These are phyloP conservation scores for Olivierus martensii DNA, from an alignment of 1,140 invertebrate genomes.

Conservation along the genomic window DNA sequence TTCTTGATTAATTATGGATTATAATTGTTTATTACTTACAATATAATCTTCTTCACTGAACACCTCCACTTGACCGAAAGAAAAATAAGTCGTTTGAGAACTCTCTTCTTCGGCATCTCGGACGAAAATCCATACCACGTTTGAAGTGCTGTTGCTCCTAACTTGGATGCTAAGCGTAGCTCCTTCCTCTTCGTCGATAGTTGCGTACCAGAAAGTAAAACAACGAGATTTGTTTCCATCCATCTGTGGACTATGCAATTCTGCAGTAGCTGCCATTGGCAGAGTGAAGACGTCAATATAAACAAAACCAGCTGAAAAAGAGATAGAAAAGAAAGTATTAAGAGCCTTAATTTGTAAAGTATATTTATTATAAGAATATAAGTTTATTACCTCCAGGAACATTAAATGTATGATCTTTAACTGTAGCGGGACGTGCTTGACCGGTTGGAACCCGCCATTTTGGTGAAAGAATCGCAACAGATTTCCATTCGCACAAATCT, in stretches of 20 bases:
- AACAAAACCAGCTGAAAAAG: constrained; percentile 10
- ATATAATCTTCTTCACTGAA: constrained; percentile 2
- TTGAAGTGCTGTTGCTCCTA: constrained; percentile 3
- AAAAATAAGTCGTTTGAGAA: neutral
- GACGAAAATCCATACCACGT: constrained; percentile 6
- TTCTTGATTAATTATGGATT: neutral
- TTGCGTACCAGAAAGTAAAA: constrained; percentile 11
- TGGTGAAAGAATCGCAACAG: neutral
- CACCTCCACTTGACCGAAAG: constrained; percentile 7
- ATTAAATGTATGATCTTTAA: constrained; percentile 14
- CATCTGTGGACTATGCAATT: neutral
- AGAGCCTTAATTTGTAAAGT: no score
- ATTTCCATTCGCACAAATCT: constrained; percentile 11
- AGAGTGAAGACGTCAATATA: constrained; percentile 13
- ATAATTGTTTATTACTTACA: constrained; percentile 1
- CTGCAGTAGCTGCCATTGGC: constrained; percentile 1
- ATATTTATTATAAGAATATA: no score
- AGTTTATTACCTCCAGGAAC: constrained; percentile 8
- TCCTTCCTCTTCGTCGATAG: constrained; percentile 10
- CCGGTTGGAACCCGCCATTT: constrained; percentile 11
- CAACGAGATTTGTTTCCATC: constrained; percentile 10
- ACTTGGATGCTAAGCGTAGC: constrained; percentile 5
- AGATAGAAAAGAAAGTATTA: neutral
- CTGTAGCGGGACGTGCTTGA: constrained; percentile 9
- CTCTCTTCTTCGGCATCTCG: neutral